These are phyloP conservation scores for Petrocephalus schoutedeni DNA, from an alignment of 2,797 vertebrate genomes.

Conservation along the genomic window DNA sequence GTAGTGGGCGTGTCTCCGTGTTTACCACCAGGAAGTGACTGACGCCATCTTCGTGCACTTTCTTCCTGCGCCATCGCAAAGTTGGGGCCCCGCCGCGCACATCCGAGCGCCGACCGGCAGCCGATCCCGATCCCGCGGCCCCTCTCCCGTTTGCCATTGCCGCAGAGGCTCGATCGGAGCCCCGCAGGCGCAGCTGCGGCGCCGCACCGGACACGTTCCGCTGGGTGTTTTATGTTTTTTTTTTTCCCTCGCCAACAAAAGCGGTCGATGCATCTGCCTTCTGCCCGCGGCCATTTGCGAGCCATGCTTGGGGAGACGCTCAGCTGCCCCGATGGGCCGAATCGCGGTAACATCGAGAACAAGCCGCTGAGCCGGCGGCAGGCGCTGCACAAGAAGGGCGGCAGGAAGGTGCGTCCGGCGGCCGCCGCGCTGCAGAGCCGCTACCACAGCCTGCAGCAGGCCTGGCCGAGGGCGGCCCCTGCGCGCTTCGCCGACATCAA, in stretches of 20 bases:
- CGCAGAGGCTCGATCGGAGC: too few relatives aligned
- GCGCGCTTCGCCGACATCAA: conserved; percentile 36
- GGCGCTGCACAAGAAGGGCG: conserved; percentile 41
- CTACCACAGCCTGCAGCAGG: conserved; percentile 25
- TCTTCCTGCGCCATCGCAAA: conserved; percentile 30
- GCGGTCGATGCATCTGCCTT: conserved; percentile 33
- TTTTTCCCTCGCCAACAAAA: background rate
- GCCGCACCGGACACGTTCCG: too few relatives aligned
- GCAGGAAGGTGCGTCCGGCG: conserved; percentile 27
- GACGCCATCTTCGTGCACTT: conserved; percentile 32
- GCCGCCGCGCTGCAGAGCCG: conserved; percentile 28
- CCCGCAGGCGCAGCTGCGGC: too few relatives aligned
- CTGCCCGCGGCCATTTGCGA: conserved; percentile 21
- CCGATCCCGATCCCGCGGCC: too few relatives aligned
- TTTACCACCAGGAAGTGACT: conserved; percentile 31
- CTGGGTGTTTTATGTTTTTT: too few relatives aligned
- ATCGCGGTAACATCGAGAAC: conserved; percentile 40
- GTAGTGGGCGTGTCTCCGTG: conserved; percentile 14
- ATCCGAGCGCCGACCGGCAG: background rate
- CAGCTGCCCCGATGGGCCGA: conserved; percentile 28
- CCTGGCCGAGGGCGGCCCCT: background rate
- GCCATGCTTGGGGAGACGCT: conserved; percentile 44
- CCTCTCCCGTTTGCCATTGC: too few relatives aligned
- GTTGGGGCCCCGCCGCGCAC: background rate
- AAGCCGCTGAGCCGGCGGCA: conserved; percentile 36